Evolutionary conservation across 1,140 invertebrate genomes (phyloP).

Genomic region (Megalopta genalis): DNA sequence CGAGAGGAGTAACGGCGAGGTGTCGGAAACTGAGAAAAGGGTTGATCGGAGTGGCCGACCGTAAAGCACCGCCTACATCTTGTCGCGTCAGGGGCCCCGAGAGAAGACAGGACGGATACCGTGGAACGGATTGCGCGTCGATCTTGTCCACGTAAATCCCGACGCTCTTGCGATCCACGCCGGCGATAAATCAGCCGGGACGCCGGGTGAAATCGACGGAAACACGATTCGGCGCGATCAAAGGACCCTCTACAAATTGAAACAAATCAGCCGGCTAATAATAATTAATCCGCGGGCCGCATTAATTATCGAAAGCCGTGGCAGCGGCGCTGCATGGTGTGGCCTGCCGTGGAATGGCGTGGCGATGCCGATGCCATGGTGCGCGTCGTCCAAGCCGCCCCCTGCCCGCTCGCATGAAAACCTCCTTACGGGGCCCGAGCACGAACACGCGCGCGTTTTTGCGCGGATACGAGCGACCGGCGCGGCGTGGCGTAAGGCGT

Average conservation of each 20-base stretch:
- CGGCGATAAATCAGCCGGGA: slow-evolving; percentile 66
- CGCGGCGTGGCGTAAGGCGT: no score
- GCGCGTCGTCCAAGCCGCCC: no score
- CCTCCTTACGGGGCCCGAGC: slow-evolving; percentile 8
- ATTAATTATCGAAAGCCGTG: slow-evolving; percentile 70
- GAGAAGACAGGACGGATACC: slow-evolving; percentile 27
- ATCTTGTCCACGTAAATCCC: slow-evolving; percentile 46
- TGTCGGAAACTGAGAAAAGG: not conserved
- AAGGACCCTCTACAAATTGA: slow-evolving; percentile 76
- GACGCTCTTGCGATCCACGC: slow-evolving; percentile 40
- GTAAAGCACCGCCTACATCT: slow-evolving; percentile 1
- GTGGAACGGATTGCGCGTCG: slow-evolving; percentile 21
- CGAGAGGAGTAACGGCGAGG: not conserved
- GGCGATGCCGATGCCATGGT: no score
- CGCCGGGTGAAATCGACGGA: slow-evolving; percentile 67
- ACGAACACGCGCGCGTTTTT: slow-evolving; percentile 47
- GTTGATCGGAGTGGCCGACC: no score
- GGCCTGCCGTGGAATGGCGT: no score
- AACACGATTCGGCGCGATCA: slow-evolving; percentile 75
- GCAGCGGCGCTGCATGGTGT: not conserved
- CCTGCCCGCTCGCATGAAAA: not conserved
- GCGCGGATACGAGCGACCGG: slow-evolving; percentile 51
- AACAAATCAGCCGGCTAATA: slow-evolving; percentile 78
- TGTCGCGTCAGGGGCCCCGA: slow-evolving; percentile 31
- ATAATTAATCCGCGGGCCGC: slow-evolving; percentile 77